phyloP scores from a whole-genome alignment of 1,140 invertebrate genomes.

The Megalopta genalis region DNA sequence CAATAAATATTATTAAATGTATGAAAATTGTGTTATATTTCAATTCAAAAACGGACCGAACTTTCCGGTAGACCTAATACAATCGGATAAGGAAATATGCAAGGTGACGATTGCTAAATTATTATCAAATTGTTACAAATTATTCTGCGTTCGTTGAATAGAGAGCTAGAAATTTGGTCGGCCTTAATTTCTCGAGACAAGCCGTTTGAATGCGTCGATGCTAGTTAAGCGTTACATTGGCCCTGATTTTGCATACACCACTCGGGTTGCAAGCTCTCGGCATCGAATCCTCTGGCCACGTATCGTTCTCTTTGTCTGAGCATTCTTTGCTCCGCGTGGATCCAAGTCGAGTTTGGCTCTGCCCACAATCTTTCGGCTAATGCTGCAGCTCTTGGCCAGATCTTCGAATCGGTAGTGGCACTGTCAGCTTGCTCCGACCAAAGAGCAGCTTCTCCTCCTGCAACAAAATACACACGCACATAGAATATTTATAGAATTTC shows the following conservation, averaged over 20 bases:
- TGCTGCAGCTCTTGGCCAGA: slow-evolving; percentile 90
- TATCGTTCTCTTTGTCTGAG: slow-evolving; percentile 86
- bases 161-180: background rate
- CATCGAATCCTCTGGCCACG: slow-evolving; percentile 83
- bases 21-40: no score
- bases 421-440: slow-evolving; percentile 91
- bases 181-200: background rate
- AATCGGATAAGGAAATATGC: no score
- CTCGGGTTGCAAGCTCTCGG: slow-evolving; percentile 88
- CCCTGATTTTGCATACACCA: slow-evolving; percentile 91
- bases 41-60: no score
- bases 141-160: background rate
- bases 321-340: slow-evolving; percentile 85
- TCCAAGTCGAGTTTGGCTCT: slow-evolving; percentile 83
- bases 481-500: background rate
- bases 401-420: slow-evolving; percentile 83
- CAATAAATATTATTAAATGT: no score
- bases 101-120: no score
- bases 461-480: slow-evolving; percentile 50
- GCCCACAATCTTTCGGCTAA: slow-evolving; percentile 90
- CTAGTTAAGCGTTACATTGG: slow-evolving; percentile 78
- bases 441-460: slow-evolving; percentile 88
- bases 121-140: no score
- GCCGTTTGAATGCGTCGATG: background rate
- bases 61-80: no score